These are phyloP conservation scores for Calephelis perditalis DNA, from an alignment of 2,888 invertebrate species.

Conservation along the genomic window DNA sequence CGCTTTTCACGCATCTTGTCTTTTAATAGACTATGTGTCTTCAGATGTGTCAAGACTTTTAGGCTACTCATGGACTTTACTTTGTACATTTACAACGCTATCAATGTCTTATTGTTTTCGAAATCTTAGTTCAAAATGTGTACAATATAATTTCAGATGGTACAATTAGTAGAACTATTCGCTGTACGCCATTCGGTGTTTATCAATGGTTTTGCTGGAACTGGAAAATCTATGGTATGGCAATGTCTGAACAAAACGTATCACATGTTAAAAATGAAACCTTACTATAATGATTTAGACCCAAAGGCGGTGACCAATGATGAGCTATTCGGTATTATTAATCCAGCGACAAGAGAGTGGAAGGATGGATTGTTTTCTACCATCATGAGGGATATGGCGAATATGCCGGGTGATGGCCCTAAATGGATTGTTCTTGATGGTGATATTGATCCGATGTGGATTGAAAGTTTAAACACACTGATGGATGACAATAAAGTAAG, in stretches of 20 bases:
- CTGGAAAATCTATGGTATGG: conserved; percentile 96
- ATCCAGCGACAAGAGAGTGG: conserved; percentile 96
- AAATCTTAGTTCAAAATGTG: neutral
- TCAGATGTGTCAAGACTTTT: too few relatives aligned
- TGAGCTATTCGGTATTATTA: conserved; percentile 95
- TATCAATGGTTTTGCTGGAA: conserved; percentile 90
- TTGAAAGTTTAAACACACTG: conserved; percentile 95
- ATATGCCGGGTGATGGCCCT: conserved; percentile 89
- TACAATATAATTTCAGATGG: conserved; percentile 78
- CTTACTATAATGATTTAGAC: conserved; percentile 92
- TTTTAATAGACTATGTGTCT: too few relatives aligned
- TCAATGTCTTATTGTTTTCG: too few relatives aligned
- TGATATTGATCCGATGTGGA: conserved; percentile 99
- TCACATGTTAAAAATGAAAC: conserved; percentile 87
- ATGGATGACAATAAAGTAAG: conserved; percentile 97
- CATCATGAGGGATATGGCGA: conserved; percentile 95
- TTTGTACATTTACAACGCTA: too few relatives aligned
- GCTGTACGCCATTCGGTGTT: conserved; percentile 97
- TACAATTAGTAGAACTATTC: conserved; percentile 94
- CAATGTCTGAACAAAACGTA: conserved; percentile 92
- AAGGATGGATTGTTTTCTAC: conserved; percentile 94
- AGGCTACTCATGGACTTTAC: too few relatives aligned
- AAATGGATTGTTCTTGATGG: conserved; percentile 98
- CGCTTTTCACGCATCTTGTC: too few relatives aligned
- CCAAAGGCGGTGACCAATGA: conserved; percentile 98